A percentile compares a stretch with the other conserved stretches of the same genome.
Evolutionary conservation across 1,140 invertebrate species (phyloP).

Genomic region (Leptopilina clavipes): DNA sequence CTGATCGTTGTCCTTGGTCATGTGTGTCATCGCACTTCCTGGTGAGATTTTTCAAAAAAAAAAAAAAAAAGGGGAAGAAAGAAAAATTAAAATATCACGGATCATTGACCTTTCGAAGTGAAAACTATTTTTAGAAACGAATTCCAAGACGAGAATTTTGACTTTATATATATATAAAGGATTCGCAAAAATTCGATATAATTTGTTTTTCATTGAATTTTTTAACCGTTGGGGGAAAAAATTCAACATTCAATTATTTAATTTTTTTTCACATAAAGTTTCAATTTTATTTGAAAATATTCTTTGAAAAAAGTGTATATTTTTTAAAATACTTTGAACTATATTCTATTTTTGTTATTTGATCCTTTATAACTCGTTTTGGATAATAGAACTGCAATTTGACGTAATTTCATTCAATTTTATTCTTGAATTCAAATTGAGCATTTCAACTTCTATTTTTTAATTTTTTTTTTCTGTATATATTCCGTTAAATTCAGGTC

Average conservation of each 20-base stretch:
- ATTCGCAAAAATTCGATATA: no score
- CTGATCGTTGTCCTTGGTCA: constrained; percentile 62
- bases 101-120: neutral
- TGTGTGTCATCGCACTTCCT: constrained; percentile 60
- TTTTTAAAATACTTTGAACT: no score
- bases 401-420: neutral
- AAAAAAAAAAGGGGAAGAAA: neutral
- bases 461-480: no score
- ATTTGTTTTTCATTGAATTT: no score
- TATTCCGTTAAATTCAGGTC: no score
- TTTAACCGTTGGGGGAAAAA: no score
- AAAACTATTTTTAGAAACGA: neutral
- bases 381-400: neutral
- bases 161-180: no score
- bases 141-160: neutral
- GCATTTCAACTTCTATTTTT: neutral
- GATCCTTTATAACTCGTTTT: neutral
- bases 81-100: neutral
- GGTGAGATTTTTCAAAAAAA: constrained; percentile 57
- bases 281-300: no score
- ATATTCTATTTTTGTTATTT: neutral
- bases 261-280: no score
- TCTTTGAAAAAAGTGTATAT: no score
- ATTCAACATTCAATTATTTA: no score
- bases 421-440: neutral